These are phyloP conservation scores for Noctua fimbriata DNA, from an alignment of 2,888 invertebrate species.

Conservation along the genomic window DNA sequence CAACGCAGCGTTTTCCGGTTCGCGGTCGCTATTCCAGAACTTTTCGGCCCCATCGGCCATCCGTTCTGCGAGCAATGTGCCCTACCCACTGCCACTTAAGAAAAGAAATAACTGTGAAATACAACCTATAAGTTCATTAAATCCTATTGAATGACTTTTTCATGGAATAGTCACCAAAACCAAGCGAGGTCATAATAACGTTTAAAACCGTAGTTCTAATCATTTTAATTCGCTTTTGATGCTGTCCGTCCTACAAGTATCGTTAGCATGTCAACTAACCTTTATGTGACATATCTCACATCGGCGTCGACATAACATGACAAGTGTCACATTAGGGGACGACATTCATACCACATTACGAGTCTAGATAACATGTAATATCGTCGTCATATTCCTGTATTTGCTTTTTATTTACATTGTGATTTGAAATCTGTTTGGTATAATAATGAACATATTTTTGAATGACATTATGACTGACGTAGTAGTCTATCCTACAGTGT, in stretches of 20 bases:
- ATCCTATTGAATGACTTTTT: too few relatives aligned
- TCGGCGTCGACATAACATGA: slow-evolving; percentile 27
- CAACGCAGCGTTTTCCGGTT: too few relatives aligned
- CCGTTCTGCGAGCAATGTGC: too few relatives aligned
- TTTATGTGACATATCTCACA: slow-evolving; percentile 26
- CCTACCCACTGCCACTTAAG: too few relatives aligned
- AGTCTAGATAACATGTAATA: slow-evolving; percentile 46
- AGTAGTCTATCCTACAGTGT: not conserved
- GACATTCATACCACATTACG: slow-evolving; percentile 44
- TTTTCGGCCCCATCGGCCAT: too few relatives aligned
- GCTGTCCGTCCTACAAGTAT: not conserved
- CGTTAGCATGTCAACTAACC: slow-evolving; percentile 21
- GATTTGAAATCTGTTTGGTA: not conserved
- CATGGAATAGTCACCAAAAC: not conserved
- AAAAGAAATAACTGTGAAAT: too few relatives aligned
- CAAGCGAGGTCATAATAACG: not conserved
- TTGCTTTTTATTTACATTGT: slow-evolving; percentile 37
- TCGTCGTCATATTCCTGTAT: not conserved
- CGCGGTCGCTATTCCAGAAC: too few relatives aligned
- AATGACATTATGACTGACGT: not conserved
- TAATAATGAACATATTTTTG: not conserved
- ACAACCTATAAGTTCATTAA: too few relatives aligned
- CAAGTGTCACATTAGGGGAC: slow-evolving; percentile 33
- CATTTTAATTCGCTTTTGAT: not conserved
- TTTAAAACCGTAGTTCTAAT: not conserved